Percentiles rank a stretch among this genome's conserved stretches.
Evolutionary conservation across 2,888 invertebrate genomes (phyloP).

Genomic region (Tryphoninae sp.): DNA sequence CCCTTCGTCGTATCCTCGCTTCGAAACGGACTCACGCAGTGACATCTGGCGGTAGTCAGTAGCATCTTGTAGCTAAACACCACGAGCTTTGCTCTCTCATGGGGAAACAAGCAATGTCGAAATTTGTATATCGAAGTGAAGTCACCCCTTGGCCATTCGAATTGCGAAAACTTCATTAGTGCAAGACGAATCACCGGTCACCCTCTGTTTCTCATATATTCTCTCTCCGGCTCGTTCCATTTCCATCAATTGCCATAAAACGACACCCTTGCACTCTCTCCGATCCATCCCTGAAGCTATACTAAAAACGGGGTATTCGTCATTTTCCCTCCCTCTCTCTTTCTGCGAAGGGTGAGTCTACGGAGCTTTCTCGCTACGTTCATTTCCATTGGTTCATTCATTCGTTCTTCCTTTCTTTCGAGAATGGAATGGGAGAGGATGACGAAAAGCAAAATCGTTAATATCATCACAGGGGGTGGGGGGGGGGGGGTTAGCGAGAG

Average conservation of each 20-base stretch:
- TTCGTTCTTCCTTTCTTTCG: constrained; percentile 34
- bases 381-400: constrained; percentile 46
- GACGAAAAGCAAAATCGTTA: constrained; percentile 63
- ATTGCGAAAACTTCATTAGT: constrained; percentile 52
- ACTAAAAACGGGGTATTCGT: constrained; percentile 49
- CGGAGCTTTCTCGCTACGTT: constrained; percentile 44
- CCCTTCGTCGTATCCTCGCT: no score
- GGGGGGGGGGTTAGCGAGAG: constrained; percentile 4
- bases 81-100: no score
- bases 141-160: constrained; percentile 12
- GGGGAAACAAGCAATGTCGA: no score
- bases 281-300: constrained; percentile 6
- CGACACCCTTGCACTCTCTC: constrained; percentile 19
- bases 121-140: constrained; percentile 4
- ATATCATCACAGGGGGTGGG: constrained; percentile 60
- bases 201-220: constrained; percentile 18
- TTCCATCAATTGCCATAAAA: constrained; percentile 54
- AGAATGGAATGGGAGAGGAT: constrained; percentile 32
- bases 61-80: no score
- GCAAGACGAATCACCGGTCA: constrained; percentile 35
- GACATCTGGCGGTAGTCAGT: no score
- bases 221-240: constrained; percentile 13
- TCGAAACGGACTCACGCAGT: no score
- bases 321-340: constrained; percentile 41
- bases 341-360: not conserved